Base-by-base conservation (phyloP, 30 jellyfish, hydroid and myxozoan genomes). In the Cassiopea andromeda region DNA sequence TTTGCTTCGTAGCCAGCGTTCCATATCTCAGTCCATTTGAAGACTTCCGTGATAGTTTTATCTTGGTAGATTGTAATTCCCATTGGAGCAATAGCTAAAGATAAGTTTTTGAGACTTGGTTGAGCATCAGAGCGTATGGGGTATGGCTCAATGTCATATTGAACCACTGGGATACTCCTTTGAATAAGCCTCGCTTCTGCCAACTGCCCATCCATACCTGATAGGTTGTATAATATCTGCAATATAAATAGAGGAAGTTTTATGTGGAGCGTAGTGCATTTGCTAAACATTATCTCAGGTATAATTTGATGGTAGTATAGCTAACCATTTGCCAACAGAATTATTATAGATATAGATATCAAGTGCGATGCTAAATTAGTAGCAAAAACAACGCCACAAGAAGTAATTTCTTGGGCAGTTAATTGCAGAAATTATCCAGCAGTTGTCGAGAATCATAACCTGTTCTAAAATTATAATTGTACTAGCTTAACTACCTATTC, bases 1-100 rank as follows among this genome's bases (percentile, higher is more conserved):
- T 78, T 77, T 47, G 54, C 89, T 18, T 59, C 79, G 48, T 91
- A 94, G 57, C 98, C 98, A 13, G 94, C 97, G 66, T 94, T 94
- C 98, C 98, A 94, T 61, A 90, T 85, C 67, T 94, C 98, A 49
- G 89, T 82, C 98, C 98, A 94, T 17, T 90, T 74, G 75, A 94
- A 94, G 3, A 89, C 74, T 27, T 94, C 98, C 18, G 88, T 14
- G 82, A 89, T 80, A 18, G 81, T 38, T 57, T 44, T 48, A 2
- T 91, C 96, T 81, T 90, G 94, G 71, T 77, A 90, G 45, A 94
- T 60, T 44, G 90, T 89, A 59, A 94, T 77, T 1, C 98, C 98
- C 19, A 87, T 59, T n/a, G 97, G 98, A 12, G 97, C 92, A 43
- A 94, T 47, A 1, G 95, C 79, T 57, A 94, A 48, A 48, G 83